phyloP scores from a whole-genome alignment of 2,797 vertebrate species.

The Anabas testudineus region DNA sequence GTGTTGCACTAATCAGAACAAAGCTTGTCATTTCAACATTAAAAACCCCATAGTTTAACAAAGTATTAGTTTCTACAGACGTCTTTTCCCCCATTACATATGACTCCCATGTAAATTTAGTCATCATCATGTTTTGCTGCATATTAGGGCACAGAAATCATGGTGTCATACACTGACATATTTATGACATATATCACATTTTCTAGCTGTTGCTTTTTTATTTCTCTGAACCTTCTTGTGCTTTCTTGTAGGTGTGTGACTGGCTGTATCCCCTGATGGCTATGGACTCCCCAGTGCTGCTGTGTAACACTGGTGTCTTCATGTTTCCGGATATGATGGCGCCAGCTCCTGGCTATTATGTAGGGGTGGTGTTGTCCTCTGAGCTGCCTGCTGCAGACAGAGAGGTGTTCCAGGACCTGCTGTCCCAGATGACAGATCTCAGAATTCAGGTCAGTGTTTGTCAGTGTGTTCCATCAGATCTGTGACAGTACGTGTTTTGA shows the following conservation, averaged over 20 bases:
- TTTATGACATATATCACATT: background rate
- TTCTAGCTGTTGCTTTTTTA: no score
- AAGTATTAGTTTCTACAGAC: background rate
- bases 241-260: slow-evolving; percentile 90
- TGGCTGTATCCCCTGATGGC: slow-evolving; percentile 96
- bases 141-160: background rate
- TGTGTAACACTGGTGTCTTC: slow-evolving; percentile 93
- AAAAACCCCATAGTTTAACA: background rate
- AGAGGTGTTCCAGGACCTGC: slow-evolving; percentile 90
- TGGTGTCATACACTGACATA: background rate
- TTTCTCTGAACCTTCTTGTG: background rate
- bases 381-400: slow-evolving; percentile 88
- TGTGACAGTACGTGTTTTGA: slow-evolving; percentile 6
- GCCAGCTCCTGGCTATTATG: slow-evolving; percentile 89
- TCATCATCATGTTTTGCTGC: background rate
- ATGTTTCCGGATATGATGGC: slow-evolving; percentile 98
- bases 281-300: slow-evolving; percentile 91
- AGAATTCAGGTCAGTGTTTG: slow-evolving; percentile 90
- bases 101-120: background rate
- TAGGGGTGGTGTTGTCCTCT: slow-evolving; percentile 95
- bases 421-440: slow-evolving; percentile 95
- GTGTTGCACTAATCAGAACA: slow-evolving; percentile 19
- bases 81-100: background rate
- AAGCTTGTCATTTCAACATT: background rate
- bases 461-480: background rate